Evolutionary conservation across 2,888 invertebrate genomes (phyloP).

Genomic region (Amiota communis): DNA sequence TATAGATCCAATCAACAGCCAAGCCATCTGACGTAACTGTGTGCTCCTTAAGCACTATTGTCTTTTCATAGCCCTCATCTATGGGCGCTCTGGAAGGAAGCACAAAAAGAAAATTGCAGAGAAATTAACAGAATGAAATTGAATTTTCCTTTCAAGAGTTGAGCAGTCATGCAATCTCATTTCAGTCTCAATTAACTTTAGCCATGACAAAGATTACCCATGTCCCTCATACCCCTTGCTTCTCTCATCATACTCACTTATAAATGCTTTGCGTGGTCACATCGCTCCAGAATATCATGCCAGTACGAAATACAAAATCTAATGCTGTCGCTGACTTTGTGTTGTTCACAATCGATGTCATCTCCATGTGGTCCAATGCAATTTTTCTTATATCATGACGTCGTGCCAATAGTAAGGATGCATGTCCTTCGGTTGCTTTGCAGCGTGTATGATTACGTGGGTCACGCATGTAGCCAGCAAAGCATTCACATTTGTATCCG

Average conservation of each 20-base stretch:
- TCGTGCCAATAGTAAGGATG: constrained; percentile 90
- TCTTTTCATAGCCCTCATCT: constrained; percentile 89
- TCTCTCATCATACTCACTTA: constrained; percentile 74
- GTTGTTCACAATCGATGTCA: constrained; percentile 93
- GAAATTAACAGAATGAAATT: constrained; percentile 2
- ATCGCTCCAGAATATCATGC: constrained; percentile 98
- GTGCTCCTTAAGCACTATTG: constrained; percentile 87
- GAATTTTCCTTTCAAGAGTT: neutral
- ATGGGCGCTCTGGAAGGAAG: constrained; percentile 79
- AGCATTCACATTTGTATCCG: constrained; percentile 93
- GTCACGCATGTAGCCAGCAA: constrained; percentile 88
- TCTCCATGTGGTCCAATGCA: constrained; percentile 91
- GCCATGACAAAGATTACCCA: neutral
- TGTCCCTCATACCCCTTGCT: neutral
- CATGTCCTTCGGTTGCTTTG: constrained; percentile 92
- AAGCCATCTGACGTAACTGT: constrained; percentile 94
- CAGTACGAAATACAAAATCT: constrained; percentile 93
- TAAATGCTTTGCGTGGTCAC: constrained; percentile 93
- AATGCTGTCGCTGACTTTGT: constrained; percentile 94
- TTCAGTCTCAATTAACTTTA: neutral
- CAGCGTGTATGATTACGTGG: constrained; percentile 88
- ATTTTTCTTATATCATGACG: constrained; percentile 93
- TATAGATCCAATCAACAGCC: constrained; percentile 99
- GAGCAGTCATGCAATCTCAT: neutral
- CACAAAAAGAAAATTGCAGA: neutral